These are phyloP conservation scores for Cinara cedri DNA, from an alignment of 2,888 invertebrate genomes.

Conservation along the genomic window DNA sequence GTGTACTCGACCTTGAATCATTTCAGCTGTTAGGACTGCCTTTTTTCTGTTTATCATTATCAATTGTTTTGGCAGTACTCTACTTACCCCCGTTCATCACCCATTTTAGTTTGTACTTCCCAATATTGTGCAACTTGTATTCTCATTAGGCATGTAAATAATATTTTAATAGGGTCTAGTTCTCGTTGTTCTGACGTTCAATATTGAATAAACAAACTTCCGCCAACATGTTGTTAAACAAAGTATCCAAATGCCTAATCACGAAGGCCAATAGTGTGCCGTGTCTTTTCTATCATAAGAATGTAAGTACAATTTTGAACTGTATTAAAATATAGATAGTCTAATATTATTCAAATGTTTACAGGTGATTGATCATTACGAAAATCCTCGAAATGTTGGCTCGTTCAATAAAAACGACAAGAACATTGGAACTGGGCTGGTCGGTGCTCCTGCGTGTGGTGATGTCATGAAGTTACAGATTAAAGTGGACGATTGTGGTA, in stretches of 20 bases:
- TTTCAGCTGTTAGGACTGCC: too few species aligned
- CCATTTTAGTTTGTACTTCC: too few species aligned
- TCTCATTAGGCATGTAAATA: background rate
- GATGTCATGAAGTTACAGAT: conserved; percentile 99
- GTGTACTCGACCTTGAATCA: too few species aligned
- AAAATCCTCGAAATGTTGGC: conserved; percentile 98
- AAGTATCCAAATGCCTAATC: conserved; percentile 2
- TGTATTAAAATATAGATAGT: background rate
- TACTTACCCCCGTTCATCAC: background rate
- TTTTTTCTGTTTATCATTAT: background rate
- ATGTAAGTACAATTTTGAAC: too few species aligned
- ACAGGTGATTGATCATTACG: conserved; percentile 97
- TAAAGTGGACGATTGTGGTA: conserved; percentile 91
- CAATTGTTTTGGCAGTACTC: background rate
- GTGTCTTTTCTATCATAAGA: conserved; percentile 60
- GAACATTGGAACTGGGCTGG: conserved; percentile 95
- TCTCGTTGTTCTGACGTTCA: background rate
- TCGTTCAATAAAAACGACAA: conserved; percentile 92
- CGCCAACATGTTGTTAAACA: conserved; percentile 28
- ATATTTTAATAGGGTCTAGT: too few species aligned
- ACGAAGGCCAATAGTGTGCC: conserved; percentile 58
- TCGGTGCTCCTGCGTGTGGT: conserved; percentile 99
- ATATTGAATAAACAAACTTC: background rate
- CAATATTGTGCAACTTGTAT: conserved; percentile 38
- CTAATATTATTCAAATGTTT: conserved; percentile 17